phyloP scores from a whole-genome alignment of 2,888 invertebrate species.

The Rhagium mordax region DNA sequence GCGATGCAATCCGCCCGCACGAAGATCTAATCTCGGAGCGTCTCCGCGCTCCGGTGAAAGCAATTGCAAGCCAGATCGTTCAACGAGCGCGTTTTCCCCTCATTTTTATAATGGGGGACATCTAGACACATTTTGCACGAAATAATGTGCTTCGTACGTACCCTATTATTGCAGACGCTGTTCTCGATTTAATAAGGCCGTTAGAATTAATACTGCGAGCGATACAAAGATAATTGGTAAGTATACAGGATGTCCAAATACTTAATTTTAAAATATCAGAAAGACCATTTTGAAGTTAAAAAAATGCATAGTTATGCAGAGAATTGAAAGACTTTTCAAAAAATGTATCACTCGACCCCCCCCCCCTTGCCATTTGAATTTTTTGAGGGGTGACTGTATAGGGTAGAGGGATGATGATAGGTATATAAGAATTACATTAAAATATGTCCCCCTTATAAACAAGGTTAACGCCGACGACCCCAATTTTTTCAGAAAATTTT shows the following conservation, averaged over 20 bases:
- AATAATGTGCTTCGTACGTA: background rate
- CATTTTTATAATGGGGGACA: slow-evolving; percentile 31
- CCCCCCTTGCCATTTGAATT: no score
- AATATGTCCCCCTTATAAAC: no score
- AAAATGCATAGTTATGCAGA: no score
- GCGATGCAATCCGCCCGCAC: slow-evolving; percentile 37
- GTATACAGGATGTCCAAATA: background rate
- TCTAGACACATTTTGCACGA: slow-evolving; percentile 35
- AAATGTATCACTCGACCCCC: no score
- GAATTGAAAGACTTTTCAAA: no score
- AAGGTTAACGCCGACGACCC: no score
- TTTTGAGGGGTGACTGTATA: no score
- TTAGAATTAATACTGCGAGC: background rate
- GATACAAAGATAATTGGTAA: background rate
- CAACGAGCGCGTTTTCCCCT: slow-evolving; percentile 24
- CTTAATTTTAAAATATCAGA: no score
- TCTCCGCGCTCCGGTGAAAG: slow-evolving; percentile 39
- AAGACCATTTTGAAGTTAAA: no score
- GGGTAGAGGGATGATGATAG: no score
- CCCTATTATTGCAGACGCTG: background rate
- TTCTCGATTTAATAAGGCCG: background rate
- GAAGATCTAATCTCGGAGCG: slow-evolving; percentile 32
- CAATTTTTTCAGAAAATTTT: no score
- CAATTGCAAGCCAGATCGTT: slow-evolving; percentile 19
- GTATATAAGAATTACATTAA: no score